Base-by-base conservation (phyloP, 2,888 invertebrate genomes). In the Temnothorax rugatulus region DNA sequence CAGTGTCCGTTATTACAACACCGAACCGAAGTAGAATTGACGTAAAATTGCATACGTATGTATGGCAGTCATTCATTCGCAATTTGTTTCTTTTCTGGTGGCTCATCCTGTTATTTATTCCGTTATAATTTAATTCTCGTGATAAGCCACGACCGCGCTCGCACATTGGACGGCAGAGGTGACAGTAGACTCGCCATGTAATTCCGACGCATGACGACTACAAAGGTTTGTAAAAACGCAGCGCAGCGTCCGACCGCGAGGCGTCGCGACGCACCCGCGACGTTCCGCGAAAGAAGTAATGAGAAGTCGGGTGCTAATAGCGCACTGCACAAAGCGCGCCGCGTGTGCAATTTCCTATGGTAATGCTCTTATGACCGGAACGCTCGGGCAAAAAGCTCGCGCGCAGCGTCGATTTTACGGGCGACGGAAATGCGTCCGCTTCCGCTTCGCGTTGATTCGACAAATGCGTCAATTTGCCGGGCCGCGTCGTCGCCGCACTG, bases 271-370 rank as follows among this genome's bases (percentile, higher is more conserved):
- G 63, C 41, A 41, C n/a, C 61, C 76, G 63, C 44, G 77, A 44
- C 57, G 41, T 79, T 38, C 21, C 76, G 63, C 64, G 79, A 82
- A 82, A 77, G 79, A 79, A 82, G 25, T 77, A 82, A 82, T 79
- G 77, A 82, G 34, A 66, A 82, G 79, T 66, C 82, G 57, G 47
- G 47, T 29, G 77, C 47, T 77, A 64, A 82, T 66, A 66, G 79
- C 82, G n/a, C 82, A 44, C 13, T 8, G 44, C 50, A 63, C 79
- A 79, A 81, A 73, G 79, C 21, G 59, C 57, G 54, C 41, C 41
- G n/a, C 2, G 41, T 11, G n/a, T n/a, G 69, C 69, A 81, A 81
- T 81, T 79, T 79, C 25, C 79, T 34, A 73, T 54, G 52, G 52
- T 21, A 54, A 54, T 54, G 54, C 64, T 15, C 71, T 79, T 57